A percentile compares a stretch with the other conserved stretches of the same genome.
phyloP scores from a whole-genome alignment of 2,113 vertebrate species.

The Thalassoma bifasciatum region DNA sequence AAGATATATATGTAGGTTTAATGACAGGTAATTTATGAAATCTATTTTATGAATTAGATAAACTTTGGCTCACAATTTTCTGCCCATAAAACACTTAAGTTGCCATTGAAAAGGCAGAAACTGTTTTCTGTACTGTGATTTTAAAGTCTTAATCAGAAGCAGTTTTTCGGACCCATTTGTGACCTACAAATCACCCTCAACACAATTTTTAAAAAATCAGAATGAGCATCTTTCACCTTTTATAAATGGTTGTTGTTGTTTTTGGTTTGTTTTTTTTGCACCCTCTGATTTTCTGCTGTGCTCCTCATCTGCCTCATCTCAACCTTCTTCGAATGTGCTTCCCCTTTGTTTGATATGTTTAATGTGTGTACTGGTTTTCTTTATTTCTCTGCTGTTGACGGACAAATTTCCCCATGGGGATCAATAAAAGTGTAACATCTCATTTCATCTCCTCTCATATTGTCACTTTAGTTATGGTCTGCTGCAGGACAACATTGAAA shows the following conservation, averaged over 20 bases:
- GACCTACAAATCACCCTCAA: neutral
- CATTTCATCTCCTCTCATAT: constrained; percentile 70
- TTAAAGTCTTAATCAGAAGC: no score
- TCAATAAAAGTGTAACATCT: constrained; percentile 73
- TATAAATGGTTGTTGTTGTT: neutral
- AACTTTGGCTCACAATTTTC: no score
- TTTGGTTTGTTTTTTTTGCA: neutral
- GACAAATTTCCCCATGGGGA: constrained; percentile 72
- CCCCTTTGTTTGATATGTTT: constrained; percentile 47
- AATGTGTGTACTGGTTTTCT: constrained; percentile 49
- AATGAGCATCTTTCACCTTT: neutral
- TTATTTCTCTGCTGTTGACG: constrained; percentile 53
- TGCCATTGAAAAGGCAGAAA: neutral
- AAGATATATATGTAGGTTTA: no score
- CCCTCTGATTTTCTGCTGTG: constrained; percentile 15
- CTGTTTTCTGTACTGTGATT: no score
- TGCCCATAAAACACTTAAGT: neutral
- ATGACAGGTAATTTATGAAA: neutral
- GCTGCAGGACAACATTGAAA: constrained; percentile 66
- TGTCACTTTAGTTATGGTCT: constrained; percentile 62
- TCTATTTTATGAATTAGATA: neutral
- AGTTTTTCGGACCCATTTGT: neutral
- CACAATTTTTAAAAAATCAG: neutral
- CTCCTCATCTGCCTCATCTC: constrained; percentile 34
- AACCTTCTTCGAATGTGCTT: constrained; percentile 18